Evolutionary conservation across 2,888 invertebrate species (phyloP), one percentile per base, ranked within the genome.

Genomic region (Pandemis corylana): DNA sequence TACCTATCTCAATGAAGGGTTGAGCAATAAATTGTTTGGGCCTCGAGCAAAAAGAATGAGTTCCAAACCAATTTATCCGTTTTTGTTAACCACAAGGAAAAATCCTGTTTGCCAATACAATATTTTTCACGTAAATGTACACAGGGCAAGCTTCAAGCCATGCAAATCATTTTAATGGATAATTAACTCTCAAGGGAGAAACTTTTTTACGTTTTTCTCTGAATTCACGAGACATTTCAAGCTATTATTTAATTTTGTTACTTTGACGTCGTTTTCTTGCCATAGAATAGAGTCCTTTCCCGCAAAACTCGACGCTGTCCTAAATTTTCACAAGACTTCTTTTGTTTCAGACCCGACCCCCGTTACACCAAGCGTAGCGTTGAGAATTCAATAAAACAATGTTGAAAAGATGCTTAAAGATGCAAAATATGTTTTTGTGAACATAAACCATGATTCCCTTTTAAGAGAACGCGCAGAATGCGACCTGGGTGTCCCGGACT

Each of bases 391-490:
- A 66, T 61, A 56, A 67, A 62, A 75, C 65, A 66, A 75, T 75
- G 75, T 71, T 70, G 46, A 66, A 66, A 75, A 75, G 67, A 75
- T 75, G 75, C 62, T 75, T 56, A 63, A 75, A 71, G 75, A 75
- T 75, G 71, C 53, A 67, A 51, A 67, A 46, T 9, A 70, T 41
- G 46, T 63, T 71, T 41, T 13, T 67, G 46, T 75, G 66, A 67
- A 67, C 49, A 56, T 56, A 13, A 53, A 71, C 62, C 62, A 71
- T 49, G 63, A 59, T 64, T 66, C 15, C 20, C 63, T 41, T 71
- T 64, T 71, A 61, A 79, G 80, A 78, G 80, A 79, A 79, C 80
- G 81, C 87, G 83, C 90, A 92, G 88, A 88, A 93, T 94, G 92
- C 89, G 89, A 93, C 85, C 85, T 79, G 82, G 80, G 80, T 72